Evolutionary conservation across 2,888 invertebrate species (phyloP).

Genomic region (Eupithecia subumbrata): DNA sequence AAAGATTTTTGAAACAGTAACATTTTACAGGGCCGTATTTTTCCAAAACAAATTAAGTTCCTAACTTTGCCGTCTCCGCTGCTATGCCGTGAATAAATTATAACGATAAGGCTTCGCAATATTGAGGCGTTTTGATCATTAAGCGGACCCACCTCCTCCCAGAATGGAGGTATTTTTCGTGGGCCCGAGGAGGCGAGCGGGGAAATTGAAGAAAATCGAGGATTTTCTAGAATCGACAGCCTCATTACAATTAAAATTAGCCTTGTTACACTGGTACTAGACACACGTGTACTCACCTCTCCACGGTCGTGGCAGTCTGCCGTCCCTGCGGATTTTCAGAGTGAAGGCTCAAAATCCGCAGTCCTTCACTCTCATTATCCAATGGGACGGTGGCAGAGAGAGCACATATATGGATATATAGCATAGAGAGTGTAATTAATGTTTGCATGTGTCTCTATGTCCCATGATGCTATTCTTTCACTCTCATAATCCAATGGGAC

Average conservation of each 20-base stretch:
- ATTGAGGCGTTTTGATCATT: constrained; percentile 81
- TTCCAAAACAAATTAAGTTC: constrained; percentile 46
- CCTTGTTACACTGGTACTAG: neutral
- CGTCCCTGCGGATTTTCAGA: neutral
- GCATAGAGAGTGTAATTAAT: too few species aligned
- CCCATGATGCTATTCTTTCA: too few species aligned
- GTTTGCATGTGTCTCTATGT: too few species aligned
- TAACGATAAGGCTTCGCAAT: constrained; percentile 79
- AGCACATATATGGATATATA: too few species aligned
- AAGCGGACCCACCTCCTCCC: constrained; percentile 58
- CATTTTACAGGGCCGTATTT: constrained; percentile 29
- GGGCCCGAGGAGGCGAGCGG: constrained; percentile 32
- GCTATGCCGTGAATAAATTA: constrained; percentile 79
- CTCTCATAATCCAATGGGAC: too few species aligned
- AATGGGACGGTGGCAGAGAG: too few species aligned
- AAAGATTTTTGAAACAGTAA: constrained; percentile 20
- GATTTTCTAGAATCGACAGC: neutral
- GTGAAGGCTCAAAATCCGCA: neutral
- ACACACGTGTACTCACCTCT: neutral
- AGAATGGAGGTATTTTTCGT: constrained; percentile 69
- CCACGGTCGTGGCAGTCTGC: neutral
- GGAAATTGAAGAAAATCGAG: constrained; percentile 1
- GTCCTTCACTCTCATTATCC: too few species aligned
- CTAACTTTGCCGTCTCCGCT: constrained; percentile 47
- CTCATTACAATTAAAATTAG: neutral